Conservation (phyloP, 2,888 invertebrate genomes). For the Apoda limacodes region DNA sequence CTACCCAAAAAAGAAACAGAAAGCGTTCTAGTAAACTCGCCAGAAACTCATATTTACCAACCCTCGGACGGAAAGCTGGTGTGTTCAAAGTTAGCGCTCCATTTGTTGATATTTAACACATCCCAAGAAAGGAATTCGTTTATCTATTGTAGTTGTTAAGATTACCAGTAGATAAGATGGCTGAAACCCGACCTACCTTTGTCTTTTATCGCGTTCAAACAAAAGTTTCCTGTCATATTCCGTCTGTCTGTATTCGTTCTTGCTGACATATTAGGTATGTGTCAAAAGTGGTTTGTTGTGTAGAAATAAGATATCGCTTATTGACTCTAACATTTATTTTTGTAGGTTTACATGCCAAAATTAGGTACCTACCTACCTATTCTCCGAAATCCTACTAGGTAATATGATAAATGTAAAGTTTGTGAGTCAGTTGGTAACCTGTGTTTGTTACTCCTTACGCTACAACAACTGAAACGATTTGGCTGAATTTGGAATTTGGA, state of each 20-base stretch:
- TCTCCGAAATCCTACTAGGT: too few species aligned
- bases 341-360: too few species aligned
- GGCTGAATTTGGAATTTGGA: too few species aligned
- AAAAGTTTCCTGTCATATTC: conserved; percentile 55
- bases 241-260: conserved; percentile 22
- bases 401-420: too few species aligned
- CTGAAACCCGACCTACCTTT: conserved; percentile 51
- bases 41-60: not conserved
- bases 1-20: too few species aligned
- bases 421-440: too few species aligned
- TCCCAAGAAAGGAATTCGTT: conserved; percentile 51
- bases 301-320: conserved; percentile 1
- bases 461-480: too few species aligned
- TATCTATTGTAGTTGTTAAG: conserved; percentile 44
- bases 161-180: conserved; percentile 50
- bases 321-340: too few species aligned
- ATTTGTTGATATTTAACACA: conserved; percentile 60
- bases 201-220: conserved; percentile 62
- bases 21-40: too few species aligned
- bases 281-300: conserved; percentile 20
- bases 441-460: too few species aligned
- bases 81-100: conserved; percentile 25
- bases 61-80: conserved; percentile 17
- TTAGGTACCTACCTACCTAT: too few species aligned
- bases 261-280: conserved; percentile 34